Evolutionary conservation across 1,140 invertebrate genomes (phyloP).

Genomic region (Diuraphis noxia): DNA sequence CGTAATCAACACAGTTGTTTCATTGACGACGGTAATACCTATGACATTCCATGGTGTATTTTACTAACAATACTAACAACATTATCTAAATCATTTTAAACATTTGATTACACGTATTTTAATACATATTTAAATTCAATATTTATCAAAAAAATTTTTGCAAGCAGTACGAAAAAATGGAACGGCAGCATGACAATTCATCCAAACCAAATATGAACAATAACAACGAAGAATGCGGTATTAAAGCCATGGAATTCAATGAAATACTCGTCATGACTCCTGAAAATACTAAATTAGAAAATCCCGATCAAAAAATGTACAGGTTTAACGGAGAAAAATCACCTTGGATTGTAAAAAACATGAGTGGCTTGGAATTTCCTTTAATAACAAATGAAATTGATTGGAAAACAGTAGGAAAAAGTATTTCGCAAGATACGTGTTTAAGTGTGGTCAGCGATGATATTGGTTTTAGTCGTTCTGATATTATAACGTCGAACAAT

Average conservation of each 20-base stretch:
- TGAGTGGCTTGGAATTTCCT: neutral
- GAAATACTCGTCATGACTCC: neutral
- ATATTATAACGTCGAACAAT: neutral
- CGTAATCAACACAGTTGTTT: neutral
- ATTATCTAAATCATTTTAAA: neutral
- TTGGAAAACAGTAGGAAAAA: neutral
- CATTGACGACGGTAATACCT: neutral
- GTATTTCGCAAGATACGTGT: neutral
- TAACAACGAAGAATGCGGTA: neutral
- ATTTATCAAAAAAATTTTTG: neutral
- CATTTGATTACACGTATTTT: neutral
- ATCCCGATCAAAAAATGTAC: neutral
- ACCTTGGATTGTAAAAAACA: neutral
- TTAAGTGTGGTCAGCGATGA: neutral
- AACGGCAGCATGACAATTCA: neutral
- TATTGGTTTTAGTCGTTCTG: neutral
- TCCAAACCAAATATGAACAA: neutral
- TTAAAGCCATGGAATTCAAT: neutral
- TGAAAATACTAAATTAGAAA: neutral
- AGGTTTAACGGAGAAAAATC: neutral
- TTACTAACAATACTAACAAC: neutral
- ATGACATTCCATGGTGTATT: neutral
- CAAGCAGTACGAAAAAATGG: neutral
- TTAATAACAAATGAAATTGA: neutral
- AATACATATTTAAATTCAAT: neutral